A percentile compares a stretch with the other conserved stretches of the same genome.
Conservation (phyloP, 2,113 vertebrate genomes). For the Columba janthina region DNA sequence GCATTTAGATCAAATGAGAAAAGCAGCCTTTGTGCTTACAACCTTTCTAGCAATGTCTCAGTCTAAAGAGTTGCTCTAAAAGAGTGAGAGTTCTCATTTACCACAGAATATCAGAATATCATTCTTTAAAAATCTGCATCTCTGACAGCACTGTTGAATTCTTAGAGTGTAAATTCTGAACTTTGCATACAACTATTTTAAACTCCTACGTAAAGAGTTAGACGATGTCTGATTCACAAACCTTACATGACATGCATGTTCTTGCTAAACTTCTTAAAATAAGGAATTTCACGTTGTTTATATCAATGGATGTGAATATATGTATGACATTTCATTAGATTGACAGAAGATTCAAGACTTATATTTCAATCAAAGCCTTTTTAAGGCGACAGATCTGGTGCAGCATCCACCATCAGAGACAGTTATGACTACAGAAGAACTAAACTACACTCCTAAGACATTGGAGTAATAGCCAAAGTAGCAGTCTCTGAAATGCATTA, state of each 20-base stretch:
- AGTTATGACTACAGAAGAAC: not conserved
- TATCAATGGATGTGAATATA: not conserved
- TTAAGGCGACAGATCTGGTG: not conserved
- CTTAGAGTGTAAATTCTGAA: not conserved
- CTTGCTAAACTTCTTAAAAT: not conserved
- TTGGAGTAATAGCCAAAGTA: not conserved
- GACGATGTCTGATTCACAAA: not conserved
- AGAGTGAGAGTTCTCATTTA: not conserved
- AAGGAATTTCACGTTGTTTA: not conserved
- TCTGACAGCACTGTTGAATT: not conserved
- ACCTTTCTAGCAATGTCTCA: not conserved
- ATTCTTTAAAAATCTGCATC: not conserved
- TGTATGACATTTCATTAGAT: not conserved
- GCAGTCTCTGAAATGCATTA: not conserved
- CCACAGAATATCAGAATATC: not conserved
- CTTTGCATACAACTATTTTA: not conserved
- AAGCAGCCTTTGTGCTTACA: not conserved
- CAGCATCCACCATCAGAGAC: not conserved
- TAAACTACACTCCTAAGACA: not conserved
- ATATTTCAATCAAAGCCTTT: not conserved
- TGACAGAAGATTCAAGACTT: not conserved
- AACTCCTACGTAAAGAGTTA: not conserved
- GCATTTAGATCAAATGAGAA: not conserved
- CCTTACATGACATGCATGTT: rapidly evolving
- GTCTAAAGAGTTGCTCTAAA: not conserved